phyloP scores from a whole-genome alignment of 2,888 invertebrate genomes.

The Dasysyrphus tricinctus region DNA sequence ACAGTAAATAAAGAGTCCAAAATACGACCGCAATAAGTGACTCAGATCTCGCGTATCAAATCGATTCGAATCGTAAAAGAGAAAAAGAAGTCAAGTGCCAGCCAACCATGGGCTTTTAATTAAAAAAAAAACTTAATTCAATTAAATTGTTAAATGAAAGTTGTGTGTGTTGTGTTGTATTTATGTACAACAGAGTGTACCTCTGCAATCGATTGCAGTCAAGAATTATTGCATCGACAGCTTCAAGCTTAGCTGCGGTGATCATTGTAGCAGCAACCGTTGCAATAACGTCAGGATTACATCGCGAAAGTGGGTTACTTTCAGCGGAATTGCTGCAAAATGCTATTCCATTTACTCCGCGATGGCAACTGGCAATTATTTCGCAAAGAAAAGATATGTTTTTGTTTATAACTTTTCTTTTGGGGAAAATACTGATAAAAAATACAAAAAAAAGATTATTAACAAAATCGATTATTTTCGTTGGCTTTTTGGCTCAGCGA shows the following conservation, averaged over 20 bases:
- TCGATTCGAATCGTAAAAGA: slow-evolving; percentile 7
- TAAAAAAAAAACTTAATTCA: slow-evolving; percentile 33
- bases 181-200: background rate
- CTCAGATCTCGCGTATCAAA: background rate
- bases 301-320: slow-evolving; percentile 65
- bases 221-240: slow-evolving; percentile 37
- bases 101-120: slow-evolving; percentile 33
- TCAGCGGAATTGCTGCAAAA: slow-evolving; percentile 23
- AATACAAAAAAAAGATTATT: slow-evolving; percentile 33
- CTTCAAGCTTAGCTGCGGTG: background rate
- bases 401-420: slow-evolving; percentile 16
- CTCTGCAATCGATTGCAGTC: slow-evolving; percentile 40
- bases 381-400: slow-evolving; percentile 6
- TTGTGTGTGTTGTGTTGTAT: slow-evolving; percentile 14
- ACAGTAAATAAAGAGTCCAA: slow-evolving; percentile 1
- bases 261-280: slow-evolving; percentile 4
- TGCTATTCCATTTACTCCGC: slow-evolving; percentile 29
- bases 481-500: slow-evolving; percentile 12
- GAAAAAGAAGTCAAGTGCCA: slow-evolving; percentile 18
- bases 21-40: slow-evolving; percentile 5
- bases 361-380: slow-evolving; percentile 33
- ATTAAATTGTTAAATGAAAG: slow-evolving; percentile 43
- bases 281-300: slow-evolving; percentile 30
- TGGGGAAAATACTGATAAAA: slow-evolving; percentile 36
- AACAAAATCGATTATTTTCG: slow-evolving; percentile 51